phyloP scores from a whole-genome alignment of 2,888 invertebrate genomes.

The Byasa hedistus region DNA sequence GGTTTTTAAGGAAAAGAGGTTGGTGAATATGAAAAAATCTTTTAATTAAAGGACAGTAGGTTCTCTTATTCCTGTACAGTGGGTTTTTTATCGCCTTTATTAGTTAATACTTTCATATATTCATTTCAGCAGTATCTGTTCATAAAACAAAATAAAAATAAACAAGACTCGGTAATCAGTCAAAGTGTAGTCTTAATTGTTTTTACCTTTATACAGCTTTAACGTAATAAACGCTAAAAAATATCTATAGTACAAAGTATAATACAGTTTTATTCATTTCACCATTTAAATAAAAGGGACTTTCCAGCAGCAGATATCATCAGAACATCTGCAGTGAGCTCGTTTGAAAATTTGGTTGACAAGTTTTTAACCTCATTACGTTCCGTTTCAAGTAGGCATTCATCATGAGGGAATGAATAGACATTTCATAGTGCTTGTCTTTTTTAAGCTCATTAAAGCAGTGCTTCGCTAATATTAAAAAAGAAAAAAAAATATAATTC shows the following conservation, averaged over 20 bases:
- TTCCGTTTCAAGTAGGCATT: slow-evolving; percentile 15
- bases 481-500: not conserved
- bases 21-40: too few species aligned
- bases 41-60: too few species aligned
- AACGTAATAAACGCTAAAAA: not conserved
- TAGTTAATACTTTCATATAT: too few species aligned
- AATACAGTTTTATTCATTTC: not conserved
- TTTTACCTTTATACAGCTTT: not conserved
- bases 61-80: too few species aligned
- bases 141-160: too few species aligned
- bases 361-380: slow-evolving; percentile 26
- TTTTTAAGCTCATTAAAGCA: slow-evolving; percentile 16
- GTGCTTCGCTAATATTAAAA: slow-evolving; percentile 1
- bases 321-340: slow-evolving; percentile 15
- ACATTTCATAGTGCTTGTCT: slow-evolving; percentile 1
- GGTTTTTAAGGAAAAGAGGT: too few species aligned
- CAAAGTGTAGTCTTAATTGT: not conserved
- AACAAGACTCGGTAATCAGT: not conserved
- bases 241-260: not conserved
- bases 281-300: slow-evolving; percentile 1
- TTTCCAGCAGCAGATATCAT: slow-evolving; percentile 13
- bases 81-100: too few species aligned
- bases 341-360: slow-evolving; percentile 17
- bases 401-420: slow-evolving; percentile 15
- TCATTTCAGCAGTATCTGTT: too few species aligned